These are phyloP conservation scores for Microvelia longipes DNA, from an alignment of 1,140 invertebrate genomes.

Conservation along the genomic window DNA sequence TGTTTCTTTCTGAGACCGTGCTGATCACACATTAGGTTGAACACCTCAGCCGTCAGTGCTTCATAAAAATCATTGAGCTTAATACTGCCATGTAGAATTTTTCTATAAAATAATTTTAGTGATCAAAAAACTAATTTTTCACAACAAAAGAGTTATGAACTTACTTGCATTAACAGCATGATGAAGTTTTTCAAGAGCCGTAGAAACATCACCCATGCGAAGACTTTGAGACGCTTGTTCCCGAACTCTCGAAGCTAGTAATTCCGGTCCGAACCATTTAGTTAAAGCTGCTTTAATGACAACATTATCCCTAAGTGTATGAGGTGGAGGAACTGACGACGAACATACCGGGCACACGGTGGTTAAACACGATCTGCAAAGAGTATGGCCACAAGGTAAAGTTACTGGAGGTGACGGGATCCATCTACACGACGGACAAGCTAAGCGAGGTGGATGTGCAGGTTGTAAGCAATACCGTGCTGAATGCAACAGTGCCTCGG, in stretches of 20 bases:
- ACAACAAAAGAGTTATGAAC: too few species aligned
- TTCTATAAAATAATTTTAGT: too few species aligned
- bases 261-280: background rate
- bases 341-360: background rate
- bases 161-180: background rate
- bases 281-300: background rate
- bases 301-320: background rate
- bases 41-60: too few species aligned
- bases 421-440: background rate
- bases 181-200: background rate
- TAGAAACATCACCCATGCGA: background rate
- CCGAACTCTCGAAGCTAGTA: background rate
- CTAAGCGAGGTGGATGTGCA: background rate
- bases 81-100: too few species aligned
- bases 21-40: too few species aligned
- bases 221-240: background rate
- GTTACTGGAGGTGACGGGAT: background rate
- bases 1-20: too few species aligned
- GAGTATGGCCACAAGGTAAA: background rate
- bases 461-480: background rate
- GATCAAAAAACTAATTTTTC: too few species aligned
- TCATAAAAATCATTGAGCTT: too few species aligned
- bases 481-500: background rate
- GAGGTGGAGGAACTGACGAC: background rate
- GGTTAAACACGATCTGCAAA: background rate